phyloP scores from a whole-genome alignment of 92 coral and sea anemone genomes.

The Bergia sp. region DNA sequence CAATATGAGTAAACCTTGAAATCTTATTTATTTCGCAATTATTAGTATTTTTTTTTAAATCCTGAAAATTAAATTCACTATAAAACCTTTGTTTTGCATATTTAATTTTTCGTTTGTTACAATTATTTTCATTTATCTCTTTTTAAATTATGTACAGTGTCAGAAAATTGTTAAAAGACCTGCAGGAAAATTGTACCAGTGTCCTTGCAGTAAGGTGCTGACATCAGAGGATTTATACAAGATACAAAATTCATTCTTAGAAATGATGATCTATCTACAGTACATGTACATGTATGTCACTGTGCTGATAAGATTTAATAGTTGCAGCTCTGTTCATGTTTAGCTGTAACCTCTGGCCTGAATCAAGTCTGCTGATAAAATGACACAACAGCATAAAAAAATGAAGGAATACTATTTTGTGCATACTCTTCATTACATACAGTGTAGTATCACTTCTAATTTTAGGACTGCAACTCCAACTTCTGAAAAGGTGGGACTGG shows the following conservation, averaged over 20 bases:
- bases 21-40: too few species aligned
- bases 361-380: too few species aligned
- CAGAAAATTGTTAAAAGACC: too few species aligned
- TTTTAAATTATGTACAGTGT: background rate
- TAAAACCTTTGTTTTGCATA: too few species aligned
- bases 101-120: too few species aligned
- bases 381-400: too few species aligned
- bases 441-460: constrained; percentile 23
- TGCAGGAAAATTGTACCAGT: too few species aligned
- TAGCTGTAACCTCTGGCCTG: too few species aligned
- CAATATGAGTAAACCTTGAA: too few species aligned
- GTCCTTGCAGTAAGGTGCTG: background rate
- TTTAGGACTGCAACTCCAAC: constrained; percentile 1
- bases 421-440: background rate
- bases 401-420: background rate
- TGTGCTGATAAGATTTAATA: background rate
- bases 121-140: too few species aligned
- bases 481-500: constrained; percentile 4
- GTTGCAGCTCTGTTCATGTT: background rate
- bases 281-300: too few species aligned
- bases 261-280: background rate
- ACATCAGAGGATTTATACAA: background rate
- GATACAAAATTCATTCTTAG: background rate
- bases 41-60: too few species aligned
- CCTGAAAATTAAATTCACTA: background rate